Evolutionary conservation across 1,140 invertebrate species (phyloP).

Genomic region (Diachasmimorpha longicaudata): DNA sequence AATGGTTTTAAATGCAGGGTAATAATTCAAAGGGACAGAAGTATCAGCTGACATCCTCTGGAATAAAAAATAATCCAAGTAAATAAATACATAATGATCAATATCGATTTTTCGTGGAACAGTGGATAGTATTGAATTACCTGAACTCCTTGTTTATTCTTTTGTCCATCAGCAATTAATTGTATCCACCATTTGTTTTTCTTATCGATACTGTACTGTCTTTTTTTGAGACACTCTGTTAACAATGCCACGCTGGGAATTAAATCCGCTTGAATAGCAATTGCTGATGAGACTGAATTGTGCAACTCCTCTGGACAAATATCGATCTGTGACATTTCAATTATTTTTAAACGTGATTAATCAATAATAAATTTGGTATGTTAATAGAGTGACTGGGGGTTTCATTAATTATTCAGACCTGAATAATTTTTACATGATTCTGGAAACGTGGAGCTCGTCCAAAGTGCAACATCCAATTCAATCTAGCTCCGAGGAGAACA

Average conservation of each 20-base stretch:
- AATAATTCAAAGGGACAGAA: constrained; percentile 89
- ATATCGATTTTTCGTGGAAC: no score
- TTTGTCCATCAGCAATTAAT: constrained; percentile 63
- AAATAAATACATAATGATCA: background rate
- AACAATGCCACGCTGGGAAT: constrained; percentile 72
- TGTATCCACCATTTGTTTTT: constrained; percentile 68
- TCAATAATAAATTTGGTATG: no score
- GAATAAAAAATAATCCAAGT: constrained; percentile 20
- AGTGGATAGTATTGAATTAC: no score
- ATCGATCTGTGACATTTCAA: constrained; percentile 72
- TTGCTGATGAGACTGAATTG: constrained; percentile 79
- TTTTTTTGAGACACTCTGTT: constrained; percentile 41
- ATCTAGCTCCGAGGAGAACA: constrained; percentile 84
- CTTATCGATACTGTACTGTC: constrained; percentile 53
- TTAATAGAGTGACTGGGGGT: no score
- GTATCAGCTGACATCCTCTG: constrained; percentile 70
- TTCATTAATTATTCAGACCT: constrained; percentile 63
- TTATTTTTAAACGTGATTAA: background rate
- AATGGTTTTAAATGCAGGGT: constrained; percentile 85
- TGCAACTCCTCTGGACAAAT: constrained; percentile 89
- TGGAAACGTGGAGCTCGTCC: constrained; percentile 86
- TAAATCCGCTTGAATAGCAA: constrained; percentile 83
- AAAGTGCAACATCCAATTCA: constrained; percentile 99
- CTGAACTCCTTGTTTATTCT: constrained; percentile 65
- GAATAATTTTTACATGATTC: constrained; percentile 86